Evolutionary conservation across 1,140 invertebrate genomes (phyloP).

Genomic region (Nebria ingens): DNA sequence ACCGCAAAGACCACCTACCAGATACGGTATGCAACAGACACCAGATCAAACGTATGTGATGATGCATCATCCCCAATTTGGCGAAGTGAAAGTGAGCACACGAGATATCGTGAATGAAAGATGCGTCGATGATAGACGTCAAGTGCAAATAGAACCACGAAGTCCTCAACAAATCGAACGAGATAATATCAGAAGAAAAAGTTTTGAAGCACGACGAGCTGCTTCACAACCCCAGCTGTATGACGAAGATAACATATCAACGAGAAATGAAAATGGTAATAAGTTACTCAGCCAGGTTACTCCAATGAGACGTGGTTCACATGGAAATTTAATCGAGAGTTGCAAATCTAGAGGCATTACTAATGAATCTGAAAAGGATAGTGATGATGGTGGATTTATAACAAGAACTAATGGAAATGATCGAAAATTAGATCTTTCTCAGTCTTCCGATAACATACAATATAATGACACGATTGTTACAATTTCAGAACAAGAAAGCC

Average conservation of each 20-base stretch:
- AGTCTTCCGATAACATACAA: background rate
- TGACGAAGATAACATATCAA: conserved; percentile 36
- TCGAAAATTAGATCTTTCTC: conserved; percentile 1
- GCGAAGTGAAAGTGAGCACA: conserved; percentile 11
- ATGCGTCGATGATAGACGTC: conserved; percentile 11
- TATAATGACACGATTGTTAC: background rate
- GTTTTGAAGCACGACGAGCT: conserved; percentile 43
- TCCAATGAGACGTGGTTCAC: conserved; percentile 40
- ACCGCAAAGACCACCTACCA: conserved; percentile 14
- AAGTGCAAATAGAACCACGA: conserved; percentile 23
- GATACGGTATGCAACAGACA: conserved; percentile 17
- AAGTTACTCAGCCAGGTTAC: conserved; percentile 15
- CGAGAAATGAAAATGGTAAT: background rate
- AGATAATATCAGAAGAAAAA: conserved; percentile 41
- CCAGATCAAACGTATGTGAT: conserved; percentile 10
- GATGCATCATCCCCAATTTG: conserved; percentile 15
- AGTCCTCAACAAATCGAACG: conserved; percentile 47
- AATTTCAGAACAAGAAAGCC: conserved; percentile 10
- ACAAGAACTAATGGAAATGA: conserved; percentile 21
- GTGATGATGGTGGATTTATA: conserved; percentile 47
- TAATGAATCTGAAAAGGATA: conserved; percentile 39
- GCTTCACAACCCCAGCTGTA: conserved; percentile 55
- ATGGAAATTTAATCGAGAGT: conserved; percentile 43
- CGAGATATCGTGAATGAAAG: conserved; percentile 12
- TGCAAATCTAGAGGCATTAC: conserved; percentile 26